Evolutionary conservation across 92 coral and sea anemone species (phyloP).

Genomic region (Epizoanthus ramosus): DNA sequence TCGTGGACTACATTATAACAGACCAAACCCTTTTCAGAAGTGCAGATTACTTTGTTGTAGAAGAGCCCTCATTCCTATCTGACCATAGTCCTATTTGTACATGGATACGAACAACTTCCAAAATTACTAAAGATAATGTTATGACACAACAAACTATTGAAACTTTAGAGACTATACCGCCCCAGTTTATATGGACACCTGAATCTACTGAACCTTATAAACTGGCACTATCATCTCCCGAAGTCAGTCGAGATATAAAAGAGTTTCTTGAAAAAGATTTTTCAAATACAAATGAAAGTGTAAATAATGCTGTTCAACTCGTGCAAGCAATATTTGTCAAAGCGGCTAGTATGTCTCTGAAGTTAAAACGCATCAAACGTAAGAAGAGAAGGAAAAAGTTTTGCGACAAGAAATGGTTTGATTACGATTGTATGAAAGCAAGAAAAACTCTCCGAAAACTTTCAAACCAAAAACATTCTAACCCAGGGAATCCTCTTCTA

Average conservation of each 20-base stretch:
- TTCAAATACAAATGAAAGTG: slow-evolving; percentile 2
- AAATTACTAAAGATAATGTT: neutral
- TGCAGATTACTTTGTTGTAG: too few species aligned
- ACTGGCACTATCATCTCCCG: slow-evolving; percentile 32
- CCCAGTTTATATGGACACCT: slow-evolving; percentile 34
- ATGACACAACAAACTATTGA: neutral
- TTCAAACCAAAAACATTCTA: too few species aligned
- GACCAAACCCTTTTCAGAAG: slow-evolving; percentile 18
- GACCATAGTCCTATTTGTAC: neutral
- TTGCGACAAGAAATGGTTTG: too few species aligned
- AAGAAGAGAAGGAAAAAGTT: too few species aligned
- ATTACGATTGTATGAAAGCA: too few species aligned
- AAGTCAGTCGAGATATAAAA: slow-evolving; percentile 7
- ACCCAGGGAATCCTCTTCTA: neutral
- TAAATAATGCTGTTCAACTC: slow-evolving; percentile 27
- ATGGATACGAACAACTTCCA: slow-evolving; percentile 1
- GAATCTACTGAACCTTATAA: slow-evolving; percentile 17
- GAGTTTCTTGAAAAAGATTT: slow-evolving; percentile 23
- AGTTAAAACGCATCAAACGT: too few species aligned
- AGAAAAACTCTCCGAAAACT: too few species aligned
- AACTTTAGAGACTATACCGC: slow-evolving; percentile 24
- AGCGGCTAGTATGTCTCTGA: slow-evolving; percentile 36
- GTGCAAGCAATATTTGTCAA: slow-evolving; percentile 43
- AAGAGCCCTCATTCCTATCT: neutral
- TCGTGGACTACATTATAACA: slow-evolving; percentile 39